These are phyloP conservation scores for Chondrosia reniformis DNA, from an alignment of 37 sponge, comb jelly and placozoan genomes.

Conservation along the genomic window DNA sequence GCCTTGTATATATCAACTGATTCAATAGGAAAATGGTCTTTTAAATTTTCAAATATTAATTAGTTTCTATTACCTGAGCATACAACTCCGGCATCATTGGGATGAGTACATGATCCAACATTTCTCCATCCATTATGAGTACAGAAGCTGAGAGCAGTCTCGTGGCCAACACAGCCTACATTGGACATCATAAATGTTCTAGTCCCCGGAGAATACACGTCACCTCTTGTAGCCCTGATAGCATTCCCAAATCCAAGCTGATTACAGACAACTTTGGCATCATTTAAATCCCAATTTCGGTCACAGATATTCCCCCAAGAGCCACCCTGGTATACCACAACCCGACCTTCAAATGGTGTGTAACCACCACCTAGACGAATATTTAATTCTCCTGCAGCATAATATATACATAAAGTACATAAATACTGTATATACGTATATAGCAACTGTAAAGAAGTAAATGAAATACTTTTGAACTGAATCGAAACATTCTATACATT, in stretches of 20 bases:
- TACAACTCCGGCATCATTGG: constrained; percentile 1
- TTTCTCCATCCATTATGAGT: background rate
- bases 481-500: too few relatives aligned
- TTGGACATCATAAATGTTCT: background rate
- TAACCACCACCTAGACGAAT: constrained; percentile 19
- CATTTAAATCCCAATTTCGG: background rate
- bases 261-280: constrained; percentile 21
- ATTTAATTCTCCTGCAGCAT: background rate
- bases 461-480: too few relatives aligned
- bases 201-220: constrained; percentile 1
- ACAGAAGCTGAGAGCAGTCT: constrained; percentile 8
- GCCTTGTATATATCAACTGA: too few relatives aligned
- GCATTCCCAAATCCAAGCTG: constrained; percentile 22
- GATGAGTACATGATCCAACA: background rate
- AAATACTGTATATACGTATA: too few relatives aligned
- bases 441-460: too few relatives aligned
- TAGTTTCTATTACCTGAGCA: constrained; percentile 2
- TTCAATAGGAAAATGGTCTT: too few relatives aligned
- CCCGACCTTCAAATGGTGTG: constrained; percentile 10
- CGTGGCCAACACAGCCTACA: constrained; percentile 6
- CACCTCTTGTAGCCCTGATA: constrained; percentile 2
- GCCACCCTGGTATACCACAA: constrained; percentile 5
- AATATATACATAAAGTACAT: too few relatives aligned
- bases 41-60: too few relatives aligned
- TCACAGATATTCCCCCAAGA: constrained; percentile 26